These are phyloP conservation scores for Prionailurus viverrinus DNA, from an alignment of 2,113 vertebrate species.

Conservation along the genomic window DNA sequence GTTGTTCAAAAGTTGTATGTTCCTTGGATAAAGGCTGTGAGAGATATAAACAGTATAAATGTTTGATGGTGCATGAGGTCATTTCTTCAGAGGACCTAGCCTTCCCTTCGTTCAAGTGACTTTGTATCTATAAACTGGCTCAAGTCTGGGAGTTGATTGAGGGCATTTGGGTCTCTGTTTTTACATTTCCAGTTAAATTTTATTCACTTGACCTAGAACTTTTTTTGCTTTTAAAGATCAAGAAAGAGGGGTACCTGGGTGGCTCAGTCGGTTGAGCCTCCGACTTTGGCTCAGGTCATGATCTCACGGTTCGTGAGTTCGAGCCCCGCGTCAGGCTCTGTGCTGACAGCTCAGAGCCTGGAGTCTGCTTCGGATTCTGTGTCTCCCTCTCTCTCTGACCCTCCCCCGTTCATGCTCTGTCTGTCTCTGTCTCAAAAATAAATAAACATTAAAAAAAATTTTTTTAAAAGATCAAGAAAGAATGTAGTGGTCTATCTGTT, in stretches of 20 bases:
- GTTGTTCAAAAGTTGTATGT: neutral
- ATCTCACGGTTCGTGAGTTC: too few relatives aligned
- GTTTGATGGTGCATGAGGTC: neutral
- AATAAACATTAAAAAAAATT: too few relatives aligned
- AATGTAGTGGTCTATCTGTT: neutral
- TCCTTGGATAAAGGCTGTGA: neutral
- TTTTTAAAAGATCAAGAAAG: neutral
- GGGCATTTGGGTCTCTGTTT: neutral
- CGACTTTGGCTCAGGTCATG: too few relatives aligned
- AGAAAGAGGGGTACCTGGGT: neutral
- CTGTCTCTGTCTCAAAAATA: too few relatives aligned
- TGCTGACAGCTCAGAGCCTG: too few relatives aligned
- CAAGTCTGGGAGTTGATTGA: neutral
- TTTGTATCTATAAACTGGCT: neutral
- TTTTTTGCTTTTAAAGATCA: neutral
- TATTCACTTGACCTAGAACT: neutral
- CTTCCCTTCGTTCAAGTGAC: neutral
- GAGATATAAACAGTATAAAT: neutral
- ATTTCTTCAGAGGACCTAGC: neutral
- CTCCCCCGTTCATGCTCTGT: too few relatives aligned
- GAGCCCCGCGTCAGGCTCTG: too few relatives aligned
- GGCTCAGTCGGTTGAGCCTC: too few relatives aligned
- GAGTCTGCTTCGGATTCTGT: too few relatives aligned
- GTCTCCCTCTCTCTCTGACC: too few relatives aligned
- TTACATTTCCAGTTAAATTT: neutral